Evolutionary conservation across 2,797 vertebrate species (phyloP).

Genomic region (Pseudopleuronectes americanus): DNA sequence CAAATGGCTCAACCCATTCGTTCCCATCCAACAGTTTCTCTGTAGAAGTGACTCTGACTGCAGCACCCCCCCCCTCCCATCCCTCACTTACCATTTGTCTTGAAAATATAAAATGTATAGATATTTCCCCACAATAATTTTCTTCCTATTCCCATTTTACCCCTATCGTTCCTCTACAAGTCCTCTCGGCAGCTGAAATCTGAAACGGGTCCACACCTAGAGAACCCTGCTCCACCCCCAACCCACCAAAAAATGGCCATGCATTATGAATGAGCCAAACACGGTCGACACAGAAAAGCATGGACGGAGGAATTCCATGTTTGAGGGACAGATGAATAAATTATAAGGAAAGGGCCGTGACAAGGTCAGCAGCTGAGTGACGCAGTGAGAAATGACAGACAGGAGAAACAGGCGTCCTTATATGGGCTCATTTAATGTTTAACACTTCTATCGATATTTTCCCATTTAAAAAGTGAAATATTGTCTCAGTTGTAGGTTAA

Average conservation of each 20-base stretch:
- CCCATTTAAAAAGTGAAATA: background rate
- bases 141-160: background rate
- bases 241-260: slow-evolving; percentile 25
- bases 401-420: slow-evolving; percentile 15
- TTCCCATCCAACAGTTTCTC: too few species aligned
- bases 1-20: too few species aligned
- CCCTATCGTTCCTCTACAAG: slow-evolving; percentile 3
- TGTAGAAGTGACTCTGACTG: too few species aligned
- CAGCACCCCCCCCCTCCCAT: too few species aligned
- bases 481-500: background rate
- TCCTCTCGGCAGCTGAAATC: slow-evolving; percentile 18
- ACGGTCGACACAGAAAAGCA: slow-evolving; percentile 37
- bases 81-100: slow-evolving; percentile 2
- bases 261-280: slow-evolving; percentile 70
- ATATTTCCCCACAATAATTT: slow-evolving; percentile 13
- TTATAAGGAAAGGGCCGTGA: slow-evolving; percentile 45
- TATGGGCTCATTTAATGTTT: background rate
- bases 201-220: slow-evolving; percentile 29
- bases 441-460: background rate
- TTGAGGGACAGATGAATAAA: slow-evolving; percentile 60
- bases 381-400: slow-evolving; percentile 19
- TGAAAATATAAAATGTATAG: slow-evolving; percentile 31
- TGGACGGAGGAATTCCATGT: slow-evolving; percentile 33
- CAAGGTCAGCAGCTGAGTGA: slow-evolving; percentile 39
- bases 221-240: background rate